Percentiles rank a stretch among this genome's conserved stretches.
Conservation (phyloP, 2,113 vertebrate species). For the Tichodroma muraria region DNA sequence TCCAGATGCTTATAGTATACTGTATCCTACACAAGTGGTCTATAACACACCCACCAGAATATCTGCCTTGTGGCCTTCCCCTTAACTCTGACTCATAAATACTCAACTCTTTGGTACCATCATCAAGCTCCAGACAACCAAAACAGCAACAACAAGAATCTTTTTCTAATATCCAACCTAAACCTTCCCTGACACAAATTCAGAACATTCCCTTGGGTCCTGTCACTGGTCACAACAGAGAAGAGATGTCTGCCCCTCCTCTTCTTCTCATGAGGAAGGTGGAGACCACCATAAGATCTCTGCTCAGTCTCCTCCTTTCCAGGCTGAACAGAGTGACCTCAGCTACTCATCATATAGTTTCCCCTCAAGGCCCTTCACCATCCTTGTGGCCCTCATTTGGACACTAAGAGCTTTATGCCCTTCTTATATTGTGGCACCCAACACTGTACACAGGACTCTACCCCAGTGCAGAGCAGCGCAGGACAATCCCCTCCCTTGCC, state of each 20-base stretch:
- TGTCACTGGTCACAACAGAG: not conserved
- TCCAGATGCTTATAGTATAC: not conserved
- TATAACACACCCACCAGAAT: not conserved
- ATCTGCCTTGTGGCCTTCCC: not conserved
- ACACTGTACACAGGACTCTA: not conserved
- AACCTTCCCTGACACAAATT: not conserved
- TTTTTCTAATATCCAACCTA: not conserved
- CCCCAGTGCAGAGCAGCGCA: accelerated
- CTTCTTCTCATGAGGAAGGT: not conserved
- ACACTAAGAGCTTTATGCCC: not conserved
- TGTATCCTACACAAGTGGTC: not conserved
- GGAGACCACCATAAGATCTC: not conserved
- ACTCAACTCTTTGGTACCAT: not conserved
- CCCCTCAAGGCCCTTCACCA: not conserved
- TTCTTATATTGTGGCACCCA: not conserved
- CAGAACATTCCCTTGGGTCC: not conserved
- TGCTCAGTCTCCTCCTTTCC: not conserved
- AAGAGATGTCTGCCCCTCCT: not conserved
- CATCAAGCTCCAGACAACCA: not conserved
- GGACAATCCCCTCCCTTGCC: not conserved
- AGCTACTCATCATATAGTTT: not conserved
- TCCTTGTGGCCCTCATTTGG: too few relatives aligned
- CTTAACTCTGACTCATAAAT: not conserved
- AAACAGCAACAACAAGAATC: not conserved
- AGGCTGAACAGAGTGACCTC: not conserved